Percentiles rank a stretch among this genome's conserved stretches.
phyloP scores from a whole-genome alignment of 2,113 vertebrate species.

The Neodon shergylaensis region DNA sequence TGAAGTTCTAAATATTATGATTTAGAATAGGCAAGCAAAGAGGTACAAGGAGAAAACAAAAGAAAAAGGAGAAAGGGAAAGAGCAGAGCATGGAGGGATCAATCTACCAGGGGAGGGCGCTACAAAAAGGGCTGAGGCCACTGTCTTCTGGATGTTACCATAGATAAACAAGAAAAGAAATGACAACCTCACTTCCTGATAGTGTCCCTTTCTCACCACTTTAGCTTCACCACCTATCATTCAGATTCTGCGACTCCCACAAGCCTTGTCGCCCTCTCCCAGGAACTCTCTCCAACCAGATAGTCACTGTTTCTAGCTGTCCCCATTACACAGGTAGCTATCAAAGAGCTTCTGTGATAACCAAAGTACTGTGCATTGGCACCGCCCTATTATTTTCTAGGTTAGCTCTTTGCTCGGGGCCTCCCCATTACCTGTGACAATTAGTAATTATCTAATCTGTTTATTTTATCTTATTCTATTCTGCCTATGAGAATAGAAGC shows the following conservation, averaged over 20 bases:
- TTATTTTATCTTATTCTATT: background rate
- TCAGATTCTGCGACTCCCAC: background rate
- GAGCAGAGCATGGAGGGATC: accelerated
- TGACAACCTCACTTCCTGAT: accelerated
- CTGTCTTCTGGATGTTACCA: background rate
- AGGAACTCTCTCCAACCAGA: no score
- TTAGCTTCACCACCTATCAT: background rate
- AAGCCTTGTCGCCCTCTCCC: background rate
- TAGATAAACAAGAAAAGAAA: background rate
- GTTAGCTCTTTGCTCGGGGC: background rate
- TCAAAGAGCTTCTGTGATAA: background rate
- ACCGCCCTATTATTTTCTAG: background rate
- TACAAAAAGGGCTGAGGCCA: accelerated
- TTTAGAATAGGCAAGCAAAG: background rate
- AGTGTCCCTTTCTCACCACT: background rate
- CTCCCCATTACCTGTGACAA: background rate
- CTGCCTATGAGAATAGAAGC: background rate
- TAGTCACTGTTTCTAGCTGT: background rate
- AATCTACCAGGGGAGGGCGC: accelerated
- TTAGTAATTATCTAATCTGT: background rate
- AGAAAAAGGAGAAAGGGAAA: background rate
- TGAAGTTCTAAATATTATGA: background rate
- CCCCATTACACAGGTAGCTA: no score
- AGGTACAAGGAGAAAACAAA: background rate
- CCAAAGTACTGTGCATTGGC: accelerated